phyloP scores from a whole-genome alignment of 2,113 vertebrate genomes.

The Cryptomyrus ogoouensis region DNA sequence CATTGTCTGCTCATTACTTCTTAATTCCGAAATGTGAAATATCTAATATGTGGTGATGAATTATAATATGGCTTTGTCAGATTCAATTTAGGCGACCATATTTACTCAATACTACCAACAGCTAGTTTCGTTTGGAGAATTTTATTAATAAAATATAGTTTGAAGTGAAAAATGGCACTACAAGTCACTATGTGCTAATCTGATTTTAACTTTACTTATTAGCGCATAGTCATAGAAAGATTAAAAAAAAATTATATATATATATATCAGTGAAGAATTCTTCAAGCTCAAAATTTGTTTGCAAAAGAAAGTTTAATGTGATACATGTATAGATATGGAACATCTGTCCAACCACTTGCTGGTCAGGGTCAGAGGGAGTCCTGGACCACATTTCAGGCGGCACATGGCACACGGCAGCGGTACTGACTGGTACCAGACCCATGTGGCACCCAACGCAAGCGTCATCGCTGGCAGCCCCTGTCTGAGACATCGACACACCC shows the following conservation, averaged over 20 bases:
- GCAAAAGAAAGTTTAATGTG: not conserved
- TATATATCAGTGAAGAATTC: not conserved
- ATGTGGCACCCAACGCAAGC: not conserved
- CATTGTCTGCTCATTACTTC: slow-evolving; percentile 60
- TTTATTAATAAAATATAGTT: slow-evolving; percentile 39
- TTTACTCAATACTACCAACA: slow-evolving; percentile 51
- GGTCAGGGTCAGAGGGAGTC: not conserved
- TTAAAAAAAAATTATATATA: not conserved
- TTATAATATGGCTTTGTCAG: slow-evolving; percentile 69
- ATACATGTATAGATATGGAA: not conserved
- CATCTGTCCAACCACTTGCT: not conserved
- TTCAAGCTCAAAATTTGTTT: not conserved
- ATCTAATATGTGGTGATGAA: slow-evolving; percentile 74
- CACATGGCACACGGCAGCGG: not conserved
- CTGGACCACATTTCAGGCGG: not conserved
- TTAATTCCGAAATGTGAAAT: slow-evolving; percentile 70
- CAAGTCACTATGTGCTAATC: slow-evolving; percentile 36
- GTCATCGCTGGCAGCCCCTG: not conserved
- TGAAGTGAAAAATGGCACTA: slow-evolving; percentile 23
- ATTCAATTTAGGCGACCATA: slow-evolving; percentile 63
- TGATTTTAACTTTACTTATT: slow-evolving; percentile 38
- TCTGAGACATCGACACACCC: not conserved
- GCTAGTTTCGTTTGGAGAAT: slow-evolving; percentile 20
- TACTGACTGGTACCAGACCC: not conserved
- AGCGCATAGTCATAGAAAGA: not conserved